Evolutionary conservation across 2,888 invertebrate genomes (phyloP).

Genomic region (Stomorhina lunata): DNA sequence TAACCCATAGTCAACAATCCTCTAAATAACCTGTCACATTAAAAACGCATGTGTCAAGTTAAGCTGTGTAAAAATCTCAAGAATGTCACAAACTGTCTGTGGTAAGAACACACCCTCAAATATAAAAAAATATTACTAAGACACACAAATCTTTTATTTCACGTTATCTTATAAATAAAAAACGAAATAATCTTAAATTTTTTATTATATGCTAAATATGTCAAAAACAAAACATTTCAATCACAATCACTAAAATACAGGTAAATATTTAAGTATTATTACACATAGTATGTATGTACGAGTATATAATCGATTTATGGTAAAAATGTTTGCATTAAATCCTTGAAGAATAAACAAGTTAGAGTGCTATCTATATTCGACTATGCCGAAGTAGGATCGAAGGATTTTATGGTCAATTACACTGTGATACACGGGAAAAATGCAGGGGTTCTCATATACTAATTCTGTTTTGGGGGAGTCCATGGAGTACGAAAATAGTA

Average conservation of each 20-base stretch:
- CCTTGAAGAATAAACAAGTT: no score
- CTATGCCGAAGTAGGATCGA: no score
- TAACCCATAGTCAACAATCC: constrained; percentile 29
- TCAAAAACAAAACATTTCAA: constrained; percentile 60
- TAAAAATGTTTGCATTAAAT: no score
- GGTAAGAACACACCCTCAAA: constrained; percentile 43
- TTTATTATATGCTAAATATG: constrained; percentile 44
- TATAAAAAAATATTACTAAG: constrained; percentile 51
- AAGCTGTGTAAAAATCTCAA: constrained; percentile 45
- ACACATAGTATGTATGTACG: no score
- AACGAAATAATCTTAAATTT: constrained; percentile 2
- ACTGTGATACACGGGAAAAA: no score
- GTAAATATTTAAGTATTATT: not conserved
- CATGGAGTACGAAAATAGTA: no score
- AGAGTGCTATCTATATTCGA: no score
- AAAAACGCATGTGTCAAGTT: constrained; percentile 50
- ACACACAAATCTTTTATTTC: not conserved
- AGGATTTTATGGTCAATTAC: no score
- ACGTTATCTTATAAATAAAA: not conserved
- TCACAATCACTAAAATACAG: constrained; percentile 45
- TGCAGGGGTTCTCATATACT: no score
- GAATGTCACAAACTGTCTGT: constrained; percentile 46
- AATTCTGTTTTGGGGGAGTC: no score
- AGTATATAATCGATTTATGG: no score
- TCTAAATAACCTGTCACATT: constrained; percentile 58